Percentiles rank a stretch among this genome's conserved stretches.
Conservation (phyloP, 2,797 vertebrate species). For the Euthynnus affinis region DNA sequence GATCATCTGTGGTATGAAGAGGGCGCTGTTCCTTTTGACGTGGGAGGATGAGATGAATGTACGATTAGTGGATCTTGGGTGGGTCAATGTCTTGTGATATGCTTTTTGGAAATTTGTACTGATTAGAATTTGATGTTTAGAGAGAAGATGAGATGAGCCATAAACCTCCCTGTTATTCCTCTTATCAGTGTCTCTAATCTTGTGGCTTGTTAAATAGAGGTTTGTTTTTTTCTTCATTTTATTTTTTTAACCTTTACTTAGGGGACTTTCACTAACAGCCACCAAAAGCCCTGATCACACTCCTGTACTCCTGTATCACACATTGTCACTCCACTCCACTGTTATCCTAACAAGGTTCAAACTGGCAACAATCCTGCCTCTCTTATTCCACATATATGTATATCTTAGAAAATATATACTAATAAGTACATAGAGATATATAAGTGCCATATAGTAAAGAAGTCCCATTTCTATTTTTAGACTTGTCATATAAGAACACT, state of each 20-base stretch:
- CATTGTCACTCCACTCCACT: slow-evolving; percentile 4
- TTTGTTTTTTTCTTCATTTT: too few species aligned
- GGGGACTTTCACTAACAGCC: neutral
- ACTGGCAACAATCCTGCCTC: neutral
- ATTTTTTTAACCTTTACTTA: neutral
- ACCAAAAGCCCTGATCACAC: neutral
- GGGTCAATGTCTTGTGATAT: too few species aligned
- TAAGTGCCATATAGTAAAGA: too few species aligned
- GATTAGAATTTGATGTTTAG: too few species aligned
- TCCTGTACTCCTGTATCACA: neutral
- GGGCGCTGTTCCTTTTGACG: too few species aligned
- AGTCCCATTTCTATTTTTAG: too few species aligned
- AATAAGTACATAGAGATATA: neutral
- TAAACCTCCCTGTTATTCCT: neutral
- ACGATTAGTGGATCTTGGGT: neutral
- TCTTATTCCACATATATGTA: neutral
- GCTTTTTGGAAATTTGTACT: too few species aligned
- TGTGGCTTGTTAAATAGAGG: too few species aligned
- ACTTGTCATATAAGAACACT: too few species aligned
- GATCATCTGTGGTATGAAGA: too few species aligned
- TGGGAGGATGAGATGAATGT: neutral
- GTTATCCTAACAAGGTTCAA: too few species aligned
- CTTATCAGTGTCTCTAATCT: too few species aligned
- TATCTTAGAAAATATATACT: neutral
- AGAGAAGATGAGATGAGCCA: neutral